Evolutionary conservation across 64 coral and sea anemone species (phyloP), one percentile per base, ranked within the genome.

Genomic region (Stichodactyla mertensii): DNA sequence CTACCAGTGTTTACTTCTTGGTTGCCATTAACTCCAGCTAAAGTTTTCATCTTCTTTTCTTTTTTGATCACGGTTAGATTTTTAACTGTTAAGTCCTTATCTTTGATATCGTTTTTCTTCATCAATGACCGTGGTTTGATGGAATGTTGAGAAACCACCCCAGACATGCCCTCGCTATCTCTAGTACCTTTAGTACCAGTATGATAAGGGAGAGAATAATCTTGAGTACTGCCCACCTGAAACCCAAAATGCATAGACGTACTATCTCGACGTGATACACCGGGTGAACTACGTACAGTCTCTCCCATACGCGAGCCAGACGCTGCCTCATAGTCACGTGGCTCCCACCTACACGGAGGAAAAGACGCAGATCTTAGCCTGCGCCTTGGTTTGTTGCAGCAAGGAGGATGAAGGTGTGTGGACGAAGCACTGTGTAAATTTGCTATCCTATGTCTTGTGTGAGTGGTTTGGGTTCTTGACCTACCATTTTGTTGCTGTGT

Each of bases 321-420:
- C 20, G 52, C 53, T 61, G 84, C 22, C 64, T 82, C 77, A 80
- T 19, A 22, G 79, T 64, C 58, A 51, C 28, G 22, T 18, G 6
- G 26, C 20, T 93, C 81, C 94, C 94, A 96, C 90, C 94, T 96
- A 64, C 77, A 93, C 82, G 94, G 88, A 55, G 91, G 91, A 93
- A 92, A 96, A 92, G 90, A 89, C 52, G 87, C 91, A 85, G 89
- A 89, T 90, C 94, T 93, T 84, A 96, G 82, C 86, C 91, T 85
- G 22, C 91, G 85, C 52, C 52, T 85, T 61, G n/a, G 22, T 51
- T 19, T 87, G 66, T 90, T 74, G 54, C 67, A 28, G 67, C 36
- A 78, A 22, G 81, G 62, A 56, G 80, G 69, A 71, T 81, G 61
- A 88, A 66, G 58, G 71, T 88, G 86, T 55, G 61, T 77, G 90